phyloP scores from a whole-genome alignment of 2,797 vertebrate genomes.

The Cynodonichthys magdalenae region DNA sequence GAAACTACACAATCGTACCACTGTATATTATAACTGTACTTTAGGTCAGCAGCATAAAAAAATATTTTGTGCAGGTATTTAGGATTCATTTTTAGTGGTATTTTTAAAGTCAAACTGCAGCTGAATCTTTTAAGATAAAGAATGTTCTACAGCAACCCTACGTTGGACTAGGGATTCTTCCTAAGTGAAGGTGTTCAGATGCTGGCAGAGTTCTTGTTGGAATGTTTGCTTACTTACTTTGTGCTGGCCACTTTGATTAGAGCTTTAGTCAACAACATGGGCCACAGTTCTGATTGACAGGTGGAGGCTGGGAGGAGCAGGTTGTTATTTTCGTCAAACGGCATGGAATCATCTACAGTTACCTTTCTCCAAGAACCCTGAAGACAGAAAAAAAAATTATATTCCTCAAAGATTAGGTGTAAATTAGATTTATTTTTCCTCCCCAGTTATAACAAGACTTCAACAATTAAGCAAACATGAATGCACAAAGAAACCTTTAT shows the following conservation, averaged over 20 bases:
- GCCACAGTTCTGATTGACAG: conserved; percentile 90
- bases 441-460: neutral
- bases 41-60: conserved; percentile 10
- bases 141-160: conserved; percentile 17
- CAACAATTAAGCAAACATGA: neutral
- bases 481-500: no score
- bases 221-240: conserved; percentile 82
- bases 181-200: neutral
- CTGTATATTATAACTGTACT: neutral
- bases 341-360: conserved; percentile 89
- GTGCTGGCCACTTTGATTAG: conserved; percentile 90
- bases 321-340: conserved; percentile 87
- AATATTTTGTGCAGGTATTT: conserved; percentile 12
- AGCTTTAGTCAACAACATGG: conserved; percentile 92
- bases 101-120: conserved; percentile 1
- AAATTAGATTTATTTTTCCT: neutral
- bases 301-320: conserved; percentile 89
- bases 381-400: neutral
- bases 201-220: neutral
- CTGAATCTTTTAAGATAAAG: neutral
- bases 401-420: neutral
- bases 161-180: conserved; percentile 10
- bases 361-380: conserved; percentile 96
- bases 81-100: conserved; percentile 5
- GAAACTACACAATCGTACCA: neutral